These are phyloP conservation scores for Cheilosia grossa DNA, from an alignment of 2,888 invertebrate genomes.

Conservation along the genomic window DNA sequence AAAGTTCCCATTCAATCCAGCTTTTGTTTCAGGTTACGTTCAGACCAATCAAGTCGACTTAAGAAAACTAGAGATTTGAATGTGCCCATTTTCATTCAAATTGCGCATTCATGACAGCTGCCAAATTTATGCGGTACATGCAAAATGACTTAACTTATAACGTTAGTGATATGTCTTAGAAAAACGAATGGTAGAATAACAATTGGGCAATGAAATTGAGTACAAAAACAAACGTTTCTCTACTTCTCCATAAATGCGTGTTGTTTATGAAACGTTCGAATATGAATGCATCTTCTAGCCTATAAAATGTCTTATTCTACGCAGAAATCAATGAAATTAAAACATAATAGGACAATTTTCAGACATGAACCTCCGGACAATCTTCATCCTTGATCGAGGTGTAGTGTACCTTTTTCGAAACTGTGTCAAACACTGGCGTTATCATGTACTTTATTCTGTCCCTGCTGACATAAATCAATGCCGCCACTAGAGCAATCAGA, in stretches of 20 bases:
- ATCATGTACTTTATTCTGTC: constrained; percentile 85
- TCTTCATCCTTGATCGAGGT: constrained; percentile 88
- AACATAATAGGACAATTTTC: constrained; percentile 67
- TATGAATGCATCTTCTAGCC: constrained; percentile 35
- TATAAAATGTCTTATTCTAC: constrained; percentile 42
- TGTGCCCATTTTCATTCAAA: constrained; percentile 1
- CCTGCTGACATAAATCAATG: constrained; percentile 86
- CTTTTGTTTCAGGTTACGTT: too few species aligned
- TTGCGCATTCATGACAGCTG: constrained; percentile 2
- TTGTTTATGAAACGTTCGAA: background rate
- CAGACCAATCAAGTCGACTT: too few species aligned
- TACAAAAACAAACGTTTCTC: background rate
- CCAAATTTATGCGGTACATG: constrained; percentile 1
- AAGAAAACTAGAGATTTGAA: too few species aligned
- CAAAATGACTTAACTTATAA: constrained; percentile 42
- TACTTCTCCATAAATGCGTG: background rate
- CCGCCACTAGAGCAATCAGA: constrained; percentile 84
- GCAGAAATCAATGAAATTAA: constrained; percentile 23
- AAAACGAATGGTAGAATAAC: constrained; percentile 20
- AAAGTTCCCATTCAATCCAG: too few species aligned
- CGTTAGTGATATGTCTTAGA: constrained; percentile 64
- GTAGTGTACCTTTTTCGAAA: constrained; percentile 89
- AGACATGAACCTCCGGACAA: constrained; percentile 83
- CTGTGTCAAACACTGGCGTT: constrained; percentile 86
- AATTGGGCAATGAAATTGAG: background rate